Evolutionary conservation across 1,140 invertebrate species (phyloP), one percentile per base, ranked within the genome.

Genomic region (Dendrolimus kikuchii): DNA sequence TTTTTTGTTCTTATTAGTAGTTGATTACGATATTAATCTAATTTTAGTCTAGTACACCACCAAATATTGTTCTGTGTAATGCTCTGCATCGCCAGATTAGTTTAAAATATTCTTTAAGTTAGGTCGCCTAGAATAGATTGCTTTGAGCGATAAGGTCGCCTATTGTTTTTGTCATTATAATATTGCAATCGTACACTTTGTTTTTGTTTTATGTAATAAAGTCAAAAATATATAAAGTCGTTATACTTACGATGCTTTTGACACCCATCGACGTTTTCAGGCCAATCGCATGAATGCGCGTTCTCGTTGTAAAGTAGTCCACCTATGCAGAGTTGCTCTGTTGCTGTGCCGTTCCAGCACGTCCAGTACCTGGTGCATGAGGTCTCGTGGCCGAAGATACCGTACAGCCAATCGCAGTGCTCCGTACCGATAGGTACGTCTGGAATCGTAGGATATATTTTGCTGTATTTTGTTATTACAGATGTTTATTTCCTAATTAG

Each of bases 331-430:
- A 96, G 91, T 77, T 97, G 95, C 79, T 96, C 95, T 0, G 95
- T 96, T 7, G 95, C 93, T 0, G 96, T 97, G 40, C 95, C 95
- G 78, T 97, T 97, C 96, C 95, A 97, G 78, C 95, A 97, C 1
- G 95, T 96, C 95, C 95, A 97, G 80, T 97, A 97, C 8, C 96
- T 89, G 0, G 95, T 97, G 88, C 96, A 97, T 0, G 94, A 95
- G 0, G 95, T 96, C 81, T 96, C 95, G 76, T 97, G 96, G 0
- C 95, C 95, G 79, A 97, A 97, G 64, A 97, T 96, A 36, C 96
- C 96, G 74, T 96, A 97, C 53, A 96, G 86, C 95, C 95, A 97
- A 68, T 95, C 95, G 74, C 96, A 97, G 72, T 97, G 95, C 59
- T 96, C 95, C 0, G 92, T 93, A 6, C 90, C 88, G 50, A 96